A percentile compares a stretch with the other conserved stretches of the same genome.
phyloP scores from a whole-genome alignment of 2,797 vertebrate genomes.

The Pteronotus mesoamericanus region DNA sequence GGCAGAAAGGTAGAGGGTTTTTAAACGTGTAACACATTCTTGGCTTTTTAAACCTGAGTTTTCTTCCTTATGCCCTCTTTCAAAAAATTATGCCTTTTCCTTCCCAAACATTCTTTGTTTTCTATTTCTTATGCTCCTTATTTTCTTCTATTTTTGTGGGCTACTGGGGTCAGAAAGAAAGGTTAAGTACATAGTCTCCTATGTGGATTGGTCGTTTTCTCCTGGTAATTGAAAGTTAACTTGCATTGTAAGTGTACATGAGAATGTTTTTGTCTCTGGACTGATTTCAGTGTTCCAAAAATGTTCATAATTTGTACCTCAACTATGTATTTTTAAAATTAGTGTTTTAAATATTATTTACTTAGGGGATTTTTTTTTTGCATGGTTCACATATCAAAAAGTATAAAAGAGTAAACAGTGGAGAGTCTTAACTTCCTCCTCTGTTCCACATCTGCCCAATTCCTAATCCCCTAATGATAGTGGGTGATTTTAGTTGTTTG shows the following conservation, averaged over 20 bases:
- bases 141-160: constrained; percentile 63
- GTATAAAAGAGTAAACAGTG: not conserved
- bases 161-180: constrained; percentile 23
- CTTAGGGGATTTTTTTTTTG: not conserved
- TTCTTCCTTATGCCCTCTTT: not conserved
- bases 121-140: constrained; percentile 29
- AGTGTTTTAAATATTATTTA: constrained; percentile 43
- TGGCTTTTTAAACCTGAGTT: not conserved
- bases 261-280: constrained; percentile 12
- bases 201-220: constrained; percentile 33
- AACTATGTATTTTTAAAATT: constrained; percentile 14
- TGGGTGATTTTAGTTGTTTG: not conserved
- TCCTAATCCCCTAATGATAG: not conserved
- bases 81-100: constrained; percentile 9
- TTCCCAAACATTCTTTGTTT: constrained; percentile 45
- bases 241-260: constrained; percentile 11
- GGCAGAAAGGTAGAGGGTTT: not conserved
- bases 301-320: constrained; percentile 41
- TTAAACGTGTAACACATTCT: not conserved
- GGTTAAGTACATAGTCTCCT: constrained; percentile 53
- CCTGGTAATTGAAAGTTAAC: constrained; percentile 57
- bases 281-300: constrained; percentile 40
- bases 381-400: not conserved
- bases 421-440: not conserved
- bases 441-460: not conserved